Base-by-base conservation (phyloP, 2,797 vertebrate genomes). In the Zenarchopterus dispar region DNA sequence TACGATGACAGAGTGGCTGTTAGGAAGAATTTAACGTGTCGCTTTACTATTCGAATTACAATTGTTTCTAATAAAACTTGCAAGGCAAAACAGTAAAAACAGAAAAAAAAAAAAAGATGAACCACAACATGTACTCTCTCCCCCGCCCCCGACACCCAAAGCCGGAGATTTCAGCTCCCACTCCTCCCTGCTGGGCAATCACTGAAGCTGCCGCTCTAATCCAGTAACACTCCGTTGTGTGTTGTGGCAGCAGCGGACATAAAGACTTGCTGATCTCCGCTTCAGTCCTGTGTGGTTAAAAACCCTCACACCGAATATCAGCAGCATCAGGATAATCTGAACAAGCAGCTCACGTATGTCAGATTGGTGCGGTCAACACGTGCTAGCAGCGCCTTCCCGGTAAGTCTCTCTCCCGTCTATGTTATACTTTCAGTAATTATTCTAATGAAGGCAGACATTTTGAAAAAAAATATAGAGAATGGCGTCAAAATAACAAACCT, bases 131-230 rank as follows among this genome's bases (percentile, higher is more conserved):
- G 16, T 7, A 22, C 9, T 54, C 8, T 52, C 55, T 45, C 18
- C 6, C 43, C 26, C 19, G 52, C 18, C 6, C 43, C 23, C 19
- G 52, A 59, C 33, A 70, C 66, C 19, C 41, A 22, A 17, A 17
- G 8, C 23, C 28, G 24, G 22, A 73, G 55, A 63, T 64, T 56
- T 66, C 17, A 24, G 46, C 73, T 47, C 72, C 56, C 67, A 15
- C 36, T 39, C 55, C 77, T 55, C 77, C 36, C 58, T 31, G 56
- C 21, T 61, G 9, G 45, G 23, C 45, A 22, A 44, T 55, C 60
- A 55, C 23, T 59, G 62, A 62, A 52, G 65, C 72, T 53, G 56
- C 49, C 41, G 76, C 67, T 71, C 47, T 86, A 81, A 83, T 88
- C 82, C 82, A 60, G 41, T 44, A 31, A 65, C 59, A n/a, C 61